phyloP scores from a whole-genome alignment of 2,888 invertebrate species.

The Chirona hameri region DNA sequence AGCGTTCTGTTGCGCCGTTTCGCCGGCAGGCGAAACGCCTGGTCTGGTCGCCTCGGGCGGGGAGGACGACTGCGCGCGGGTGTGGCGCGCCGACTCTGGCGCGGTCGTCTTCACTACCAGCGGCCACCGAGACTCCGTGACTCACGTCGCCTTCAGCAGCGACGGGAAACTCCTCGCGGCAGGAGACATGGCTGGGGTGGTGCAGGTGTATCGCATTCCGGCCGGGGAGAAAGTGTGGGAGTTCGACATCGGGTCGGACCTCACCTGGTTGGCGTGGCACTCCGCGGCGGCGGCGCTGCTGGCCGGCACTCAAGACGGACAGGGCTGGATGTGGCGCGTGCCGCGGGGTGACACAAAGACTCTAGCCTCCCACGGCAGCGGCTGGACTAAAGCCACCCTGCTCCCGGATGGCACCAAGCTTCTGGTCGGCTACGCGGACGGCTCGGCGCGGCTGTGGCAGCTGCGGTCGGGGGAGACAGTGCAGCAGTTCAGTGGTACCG shows the following conservation, averaged over 20 bases:
- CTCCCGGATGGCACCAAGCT: conserved; percentile 64
- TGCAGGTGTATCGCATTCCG: conserved; percentile 68
- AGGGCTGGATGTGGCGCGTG: conserved; percentile 85
- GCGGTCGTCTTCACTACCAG: conserved; percentile 63
- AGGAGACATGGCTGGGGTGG: conserved; percentile 79
- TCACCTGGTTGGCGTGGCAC: conserved; percentile 87
- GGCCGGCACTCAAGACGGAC: conserved; percentile 73
- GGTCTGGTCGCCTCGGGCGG: conserved; percentile 82
- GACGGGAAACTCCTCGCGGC: conserved; percentile 77
- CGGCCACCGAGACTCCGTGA: conserved; percentile 58
- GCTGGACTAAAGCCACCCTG: conserved; percentile 63
- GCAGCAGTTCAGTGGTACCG: conserved; percentile 55
- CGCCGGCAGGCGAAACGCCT: conserved; percentile 51
- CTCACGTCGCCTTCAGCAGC: conserved; percentile 70
- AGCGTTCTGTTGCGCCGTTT: conserved; percentile 36
- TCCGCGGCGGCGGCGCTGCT: conserved; percentile 72
- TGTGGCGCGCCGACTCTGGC: conserved; percentile 71
- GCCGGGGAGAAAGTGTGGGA: conserved; percentile 61
- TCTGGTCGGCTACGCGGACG: conserved; percentile 79
- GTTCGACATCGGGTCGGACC: conserved; percentile 64
- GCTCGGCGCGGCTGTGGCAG: conserved; percentile 77
- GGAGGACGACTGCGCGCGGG: conserved; percentile 83
- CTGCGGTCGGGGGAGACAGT: conserved; percentile 61
- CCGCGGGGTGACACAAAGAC: conserved; percentile 77
- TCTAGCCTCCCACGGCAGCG: conserved; percentile 63